These are phyloP conservation scores for Oncorhynchus masou DNA, from an alignment of 2,113 vertebrate species.

Conservation along the genomic window DNA sequence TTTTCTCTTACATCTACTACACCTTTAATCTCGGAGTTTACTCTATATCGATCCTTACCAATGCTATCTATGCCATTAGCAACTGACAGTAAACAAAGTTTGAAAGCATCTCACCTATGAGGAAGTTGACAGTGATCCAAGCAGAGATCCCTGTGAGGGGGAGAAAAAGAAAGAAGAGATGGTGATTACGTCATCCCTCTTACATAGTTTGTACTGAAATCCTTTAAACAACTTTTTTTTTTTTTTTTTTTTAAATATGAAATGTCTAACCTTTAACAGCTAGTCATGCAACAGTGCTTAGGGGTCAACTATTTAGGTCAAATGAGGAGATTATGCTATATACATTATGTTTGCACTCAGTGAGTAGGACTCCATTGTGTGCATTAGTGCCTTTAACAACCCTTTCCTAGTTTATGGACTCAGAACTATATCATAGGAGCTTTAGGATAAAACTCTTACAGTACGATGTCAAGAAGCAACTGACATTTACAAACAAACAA, in stretches of 20 bases:
- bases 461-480: conserved; percentile 45
- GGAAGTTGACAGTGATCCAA: conserved; percentile 95
- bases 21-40: neutral
- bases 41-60: neutral
- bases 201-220: neutral
- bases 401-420: conserved; percentile 20
- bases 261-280: too few species aligned
- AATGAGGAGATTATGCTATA: conserved; percentile 24
- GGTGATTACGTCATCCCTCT: neutral
- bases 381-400: conserved; percentile 60
- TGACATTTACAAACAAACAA: conserved; percentile 39
- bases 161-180: neutral
- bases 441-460: too few species aligned
- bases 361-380: neutral
- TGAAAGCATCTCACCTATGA: conserved; percentile 77
- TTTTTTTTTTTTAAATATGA: too few species aligned
- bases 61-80: neutral
- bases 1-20: neutral
- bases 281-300: neutral
- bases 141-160: conserved; percentile 84
- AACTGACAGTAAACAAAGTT: neutral
- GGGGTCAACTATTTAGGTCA: conserved; percentile 33
- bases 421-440: neutral
- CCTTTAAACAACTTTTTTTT: neutral
- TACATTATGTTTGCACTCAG: conserved; percentile 11